Evolutionary conservation across 2,888 invertebrate genomes (phyloP).

Genomic region (Phymatocera aterrima): DNA sequence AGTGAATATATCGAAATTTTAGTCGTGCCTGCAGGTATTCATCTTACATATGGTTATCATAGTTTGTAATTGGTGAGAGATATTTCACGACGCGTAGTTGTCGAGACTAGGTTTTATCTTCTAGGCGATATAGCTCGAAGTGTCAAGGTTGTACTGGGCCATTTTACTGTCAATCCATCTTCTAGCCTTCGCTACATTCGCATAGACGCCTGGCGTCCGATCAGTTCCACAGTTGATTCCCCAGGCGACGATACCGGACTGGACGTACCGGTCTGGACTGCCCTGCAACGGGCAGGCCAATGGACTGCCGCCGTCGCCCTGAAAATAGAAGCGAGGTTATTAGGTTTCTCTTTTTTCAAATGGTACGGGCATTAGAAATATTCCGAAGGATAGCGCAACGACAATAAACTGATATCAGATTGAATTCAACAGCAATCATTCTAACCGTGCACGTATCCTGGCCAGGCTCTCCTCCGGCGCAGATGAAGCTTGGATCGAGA

Average conservation of each 20-base stretch:
- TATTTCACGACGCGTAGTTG: neutral
- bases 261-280: slow-evolving; percentile 74
- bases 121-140: slow-evolving; percentile 63
- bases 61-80: too few species aligned
- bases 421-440: slow-evolving; percentile 42
- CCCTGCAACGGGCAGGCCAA: slow-evolving; percentile 84
- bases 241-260: slow-evolving; percentile 86
- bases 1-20: too few species aligned
- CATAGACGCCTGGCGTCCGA: slow-evolving; percentile 85
- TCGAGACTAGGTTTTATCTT: neutral
- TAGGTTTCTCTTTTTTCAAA: neutral
- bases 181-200: slow-evolving; percentile 81
- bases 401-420: neutral
- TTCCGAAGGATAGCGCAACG: neutral
- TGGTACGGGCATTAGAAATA: neutral
- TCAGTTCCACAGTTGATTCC: slow-evolving; percentile 86
- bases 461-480: slow-evolving; percentile 86
- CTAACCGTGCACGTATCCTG: slow-evolving; percentile 83
- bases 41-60: too few species aligned
- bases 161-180: slow-evolving; percentile 84
- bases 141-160: slow-evolving; percentile 74
- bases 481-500: slow-evolving; percentile 84
- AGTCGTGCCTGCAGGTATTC: neutral
- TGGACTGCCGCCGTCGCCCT: slow-evolving; percentile 87
- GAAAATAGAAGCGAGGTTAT: slow-evolving; percentile 45